A percentile compares a stretch with the other conserved stretches of the same genome.
Conservation (phyloP, 2,888 invertebrate species). For the Adelphocoris suturalis region DNA sequence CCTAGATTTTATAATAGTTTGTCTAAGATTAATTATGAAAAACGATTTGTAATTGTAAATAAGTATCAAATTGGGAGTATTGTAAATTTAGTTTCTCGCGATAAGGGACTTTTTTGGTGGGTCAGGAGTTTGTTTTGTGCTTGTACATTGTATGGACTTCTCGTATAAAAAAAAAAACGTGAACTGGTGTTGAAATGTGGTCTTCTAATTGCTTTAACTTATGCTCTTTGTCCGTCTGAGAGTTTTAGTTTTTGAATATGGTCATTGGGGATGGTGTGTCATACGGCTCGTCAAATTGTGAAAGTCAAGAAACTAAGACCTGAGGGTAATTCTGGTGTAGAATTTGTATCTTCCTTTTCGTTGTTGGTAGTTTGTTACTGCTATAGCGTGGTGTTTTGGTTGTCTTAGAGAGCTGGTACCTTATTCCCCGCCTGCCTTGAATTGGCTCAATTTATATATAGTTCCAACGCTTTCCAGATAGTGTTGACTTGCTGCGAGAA, state of each 20-base stretch:
- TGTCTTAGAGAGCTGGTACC: too few relatives aligned
- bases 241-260: neutral
- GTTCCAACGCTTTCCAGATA: too few relatives aligned
- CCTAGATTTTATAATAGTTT: slow-evolving; percentile 53
- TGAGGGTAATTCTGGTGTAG: too few relatives aligned
- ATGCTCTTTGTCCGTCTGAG: neutral
- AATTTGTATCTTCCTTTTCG: too few relatives aligned
- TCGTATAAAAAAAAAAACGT: neutral
- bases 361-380: too few relatives aligned
- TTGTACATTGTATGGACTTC: slow-evolving; percentile 27
- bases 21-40: slow-evolving; percentile 46
- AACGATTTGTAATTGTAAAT: slow-evolving; percentile 43
- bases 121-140: slow-evolving; percentile 2
- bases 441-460: too few relatives aligned
- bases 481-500: too few relatives aligned
- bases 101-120: slow-evolving; percentile 37
- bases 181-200: slow-evolving; percentile 44
- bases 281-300: too few relatives aligned
- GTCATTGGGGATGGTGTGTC: neutral
- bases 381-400: too few relatives aligned
- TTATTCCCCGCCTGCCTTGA: too few relatives aligned
- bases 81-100: slow-evolving; percentile 44
- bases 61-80: slow-evolving; percentile 44
- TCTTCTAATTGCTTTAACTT: slow-evolving; percentile 45
- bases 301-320: too few relatives aligned